Evolutionary conservation across 2,888 invertebrate genomes (phyloP).

Genomic region (Drosophila limbata): DNA sequence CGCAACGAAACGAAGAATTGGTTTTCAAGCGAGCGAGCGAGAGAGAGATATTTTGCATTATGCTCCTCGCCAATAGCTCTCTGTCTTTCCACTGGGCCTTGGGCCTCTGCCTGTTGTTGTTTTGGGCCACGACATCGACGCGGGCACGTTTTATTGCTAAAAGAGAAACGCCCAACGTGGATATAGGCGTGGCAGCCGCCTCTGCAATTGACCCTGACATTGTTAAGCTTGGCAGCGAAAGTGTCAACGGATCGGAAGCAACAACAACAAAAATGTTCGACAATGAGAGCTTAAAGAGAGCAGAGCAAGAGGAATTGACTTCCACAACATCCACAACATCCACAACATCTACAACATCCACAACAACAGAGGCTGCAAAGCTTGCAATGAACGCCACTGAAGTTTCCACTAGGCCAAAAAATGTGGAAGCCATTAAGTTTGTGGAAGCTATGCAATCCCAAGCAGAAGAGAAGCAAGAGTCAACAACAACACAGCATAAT

Average conservation of each 20-base stretch:
- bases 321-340: conserved; percentile 10
- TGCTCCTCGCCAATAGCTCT: conserved; percentile 48
- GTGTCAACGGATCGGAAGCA: conserved; percentile 30
- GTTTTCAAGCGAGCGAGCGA: conserved; percentile 16
- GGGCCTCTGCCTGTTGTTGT: conserved; percentile 42
- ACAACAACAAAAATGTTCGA: conserved; percentile 8
- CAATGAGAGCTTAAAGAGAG: neutral
- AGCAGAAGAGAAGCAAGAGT: neutral
- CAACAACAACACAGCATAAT: neutral
- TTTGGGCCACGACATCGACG: conserved; percentile 43
- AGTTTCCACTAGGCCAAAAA: neutral
- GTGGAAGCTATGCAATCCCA: neutral
- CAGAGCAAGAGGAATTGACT: neutral
- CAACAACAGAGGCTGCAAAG: conserved; percentile 9
- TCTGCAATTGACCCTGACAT: conserved; percentile 70
- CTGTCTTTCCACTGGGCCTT: conserved; percentile 33
- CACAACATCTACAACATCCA: neutral
- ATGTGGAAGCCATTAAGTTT: conserved; percentile 1
- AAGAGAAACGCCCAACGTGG: conserved; percentile 64
- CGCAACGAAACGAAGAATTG: conserved; percentile 51
- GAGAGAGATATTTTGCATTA: conserved; percentile 35
- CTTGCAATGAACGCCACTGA: neutral
- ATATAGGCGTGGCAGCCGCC: conserved; percentile 45
- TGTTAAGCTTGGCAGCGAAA: conserved; percentile 58
- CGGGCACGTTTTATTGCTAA: conserved; percentile 72